phyloP scores from a whole-genome alignment of 2,113 vertebrate species.

The Oenanthe oenanthe region DNA sequence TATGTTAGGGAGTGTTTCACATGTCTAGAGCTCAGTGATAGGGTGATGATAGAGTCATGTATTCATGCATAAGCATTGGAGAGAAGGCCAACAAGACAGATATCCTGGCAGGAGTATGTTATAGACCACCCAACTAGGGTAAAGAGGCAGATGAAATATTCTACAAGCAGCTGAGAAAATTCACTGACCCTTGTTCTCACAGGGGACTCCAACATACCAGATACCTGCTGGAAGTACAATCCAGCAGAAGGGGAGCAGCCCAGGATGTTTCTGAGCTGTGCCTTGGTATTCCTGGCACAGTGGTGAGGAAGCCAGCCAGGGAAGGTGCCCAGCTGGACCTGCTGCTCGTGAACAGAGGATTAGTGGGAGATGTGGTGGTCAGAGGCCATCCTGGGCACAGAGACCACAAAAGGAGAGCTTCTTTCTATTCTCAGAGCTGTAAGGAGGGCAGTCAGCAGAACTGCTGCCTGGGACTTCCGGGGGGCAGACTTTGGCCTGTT shows the following conservation, averaged over 20 bases:
- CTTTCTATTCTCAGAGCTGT: not conserved
- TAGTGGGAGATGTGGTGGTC: not conserved
- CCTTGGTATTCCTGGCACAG: not conserved
- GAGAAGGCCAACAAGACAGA: not conserved
- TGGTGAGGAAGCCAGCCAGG: not conserved
- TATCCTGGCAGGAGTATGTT: not conserved
- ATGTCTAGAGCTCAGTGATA: not conserved
- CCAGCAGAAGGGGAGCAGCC: not conserved
- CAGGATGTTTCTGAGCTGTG: not conserved
- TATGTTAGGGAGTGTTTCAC: not conserved
- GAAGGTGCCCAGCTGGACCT: not conserved
- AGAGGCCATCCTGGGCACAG: not conserved
- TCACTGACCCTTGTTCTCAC: not conserved
- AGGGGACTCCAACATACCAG: not conserved
- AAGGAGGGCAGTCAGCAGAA: not conserved
- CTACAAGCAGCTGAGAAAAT: not conserved
- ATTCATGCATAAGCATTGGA: not conserved
- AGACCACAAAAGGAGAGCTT: not conserved
- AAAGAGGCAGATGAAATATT: not conserved
- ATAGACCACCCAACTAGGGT: not conserved
- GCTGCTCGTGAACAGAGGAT: not conserved
- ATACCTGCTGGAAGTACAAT: not conserved
- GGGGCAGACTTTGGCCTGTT: not conserved
- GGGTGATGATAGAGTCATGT: not conserved
- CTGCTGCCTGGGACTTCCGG: not conserved